Base-by-base conservation (phyloP, 2,888 invertebrate species). In the Acleris sparsana region DNA sequence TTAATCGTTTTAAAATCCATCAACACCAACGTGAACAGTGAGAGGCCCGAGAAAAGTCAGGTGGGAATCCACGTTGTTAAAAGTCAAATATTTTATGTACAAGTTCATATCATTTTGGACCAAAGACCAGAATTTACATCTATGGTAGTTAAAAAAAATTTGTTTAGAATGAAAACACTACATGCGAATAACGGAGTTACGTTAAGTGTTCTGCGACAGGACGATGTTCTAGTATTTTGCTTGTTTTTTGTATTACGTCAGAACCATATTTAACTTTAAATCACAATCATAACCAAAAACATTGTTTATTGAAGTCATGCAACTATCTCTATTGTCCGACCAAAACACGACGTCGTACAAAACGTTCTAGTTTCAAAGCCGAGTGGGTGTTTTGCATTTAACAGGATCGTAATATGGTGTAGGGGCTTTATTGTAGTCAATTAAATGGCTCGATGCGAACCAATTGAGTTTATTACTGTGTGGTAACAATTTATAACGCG, bases 381-480 rank as follows among this genome's bases (percentile, higher is more conserved):
- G 5, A 17, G 0, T 11, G 44, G n/a, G 33, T 62, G 39, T 59
- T 22, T 58, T 58, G 11, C 58, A 48, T 39, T 46, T 57, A 33
- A 3, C 16, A 39, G 55, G 49, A 5, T 39, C n/a, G 33, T 67
- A 66, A 64, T 70, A 39, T 76, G 73, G 74, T 78, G 77, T 69
- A 69, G 73, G 73, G 56, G 64, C 62, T 76, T 78, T 80, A 86
- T 89, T 89, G 84, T 75, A 70, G 73, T 77, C 89, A 91, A 91
- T 90, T 90, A 86, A 80, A 80, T 72, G 75, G 87, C 83, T 82
- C 80, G 81, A 82, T 83, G 73, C 83, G 70, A 66, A 77, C 79
- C 90, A 91, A 91, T 91, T 90, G 88, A 81, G 80, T 80, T 85
- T 79, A 86, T 86, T 89, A 78, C 65, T 70, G 69, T 59, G 53